Base-by-base conservation (phyloP, 2,113 vertebrate species). In the Rutilus rutilus region DNA sequence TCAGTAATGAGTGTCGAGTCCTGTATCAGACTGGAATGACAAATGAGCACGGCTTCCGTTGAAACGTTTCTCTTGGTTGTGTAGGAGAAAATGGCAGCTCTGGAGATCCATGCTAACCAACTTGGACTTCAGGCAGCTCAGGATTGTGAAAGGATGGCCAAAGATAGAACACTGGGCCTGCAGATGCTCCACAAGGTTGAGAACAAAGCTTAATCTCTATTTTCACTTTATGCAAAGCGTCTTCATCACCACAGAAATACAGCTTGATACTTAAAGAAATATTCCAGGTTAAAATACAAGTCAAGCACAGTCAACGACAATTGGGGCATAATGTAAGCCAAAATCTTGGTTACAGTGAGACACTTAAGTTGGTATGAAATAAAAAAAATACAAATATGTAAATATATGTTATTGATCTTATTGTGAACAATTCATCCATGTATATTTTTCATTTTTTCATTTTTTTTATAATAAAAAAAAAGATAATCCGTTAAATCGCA, bases 41-140 rank as follows among this genome's bases (percentile, higher is more conserved):
- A 47, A 30, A 33, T 14, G 14, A 87, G 1, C 42, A 39, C 1
- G 1, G 2, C 42, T 8, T 23, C 21, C 1, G 2, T 81, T 69
- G 52, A 81, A 60, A 82, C 19, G 3, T 76, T 57, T 86, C 19
- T 12, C 50, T 15, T n/a, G 4, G 65, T 86, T 77, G 86, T 23
- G 36, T 88, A 99, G 98, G 97, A 98, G 87, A 97, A 95, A 27
- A 92, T 99, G 91, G 94, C 94, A 0, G 89, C 94, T 0, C 91
- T 99, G 89, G 98, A 99, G 21, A 94, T 94, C 85, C 98, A 99
- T 89, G 97, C 95, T 65, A 95, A 96, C 84, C 97, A 98, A 92
- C 91, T 98, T 82, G 95, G 93, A 14, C 83, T 96, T 42, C 97
- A 99, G 91, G 96, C 96, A 0, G 88, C 94, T 27, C 96, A 96